Evolutionary conservation across 2,113 vertebrate species (phyloP).

Genomic region (Tragelaphus imberbis): DNA sequence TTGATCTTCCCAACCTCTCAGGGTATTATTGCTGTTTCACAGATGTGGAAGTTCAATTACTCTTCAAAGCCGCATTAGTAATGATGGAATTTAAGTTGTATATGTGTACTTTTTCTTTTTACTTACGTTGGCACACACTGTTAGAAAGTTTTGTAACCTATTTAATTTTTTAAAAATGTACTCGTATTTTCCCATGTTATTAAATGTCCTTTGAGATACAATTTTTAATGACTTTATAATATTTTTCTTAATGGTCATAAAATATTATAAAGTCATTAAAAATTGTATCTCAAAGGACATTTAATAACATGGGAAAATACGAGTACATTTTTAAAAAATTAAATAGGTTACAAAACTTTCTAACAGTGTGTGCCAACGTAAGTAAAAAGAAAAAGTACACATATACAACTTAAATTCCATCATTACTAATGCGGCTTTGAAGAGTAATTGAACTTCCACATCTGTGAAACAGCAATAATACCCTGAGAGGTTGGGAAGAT

Average conservation of each 20-base stretch:
- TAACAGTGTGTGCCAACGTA: background rate
- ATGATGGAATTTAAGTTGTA: background rate
- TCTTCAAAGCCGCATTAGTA: background rate
- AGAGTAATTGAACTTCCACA: background rate
- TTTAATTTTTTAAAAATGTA: background rate
- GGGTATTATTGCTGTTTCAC: background rate
- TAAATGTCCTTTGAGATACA: background rate
- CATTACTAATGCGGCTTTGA: background rate
- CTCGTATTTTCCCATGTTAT: background rate
- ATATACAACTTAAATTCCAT: background rate
- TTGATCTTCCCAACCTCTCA: background rate
- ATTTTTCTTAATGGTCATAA: background rate
- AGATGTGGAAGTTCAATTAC: background rate
- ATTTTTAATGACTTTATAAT: background rate
- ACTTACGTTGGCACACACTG: background rate
- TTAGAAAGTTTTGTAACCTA: background rate
- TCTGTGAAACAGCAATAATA: background rate
- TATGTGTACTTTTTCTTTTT: background rate
- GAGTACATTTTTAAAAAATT: background rate
- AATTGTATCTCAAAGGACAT: background rate
- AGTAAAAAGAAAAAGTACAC: background rate
- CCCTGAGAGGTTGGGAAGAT: background rate
- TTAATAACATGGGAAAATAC: background rate
- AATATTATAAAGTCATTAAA: background rate
- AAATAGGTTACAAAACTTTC: background rate